Conservation (phyloP, 1,140 invertebrate genomes). For the Drosophila ironensis region DNA sequence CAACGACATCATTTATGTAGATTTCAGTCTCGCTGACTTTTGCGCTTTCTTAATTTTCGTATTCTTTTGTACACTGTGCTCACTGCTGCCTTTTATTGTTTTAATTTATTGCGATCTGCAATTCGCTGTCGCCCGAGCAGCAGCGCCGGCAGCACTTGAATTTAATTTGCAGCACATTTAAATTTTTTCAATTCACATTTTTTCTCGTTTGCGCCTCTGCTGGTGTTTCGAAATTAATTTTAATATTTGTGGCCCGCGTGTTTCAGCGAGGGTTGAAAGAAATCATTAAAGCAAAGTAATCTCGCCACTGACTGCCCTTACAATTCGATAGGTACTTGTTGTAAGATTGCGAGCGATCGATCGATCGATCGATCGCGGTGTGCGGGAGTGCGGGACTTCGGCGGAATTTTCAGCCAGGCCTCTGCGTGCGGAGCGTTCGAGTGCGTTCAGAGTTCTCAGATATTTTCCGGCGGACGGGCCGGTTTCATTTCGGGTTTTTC, state of each 20-base stretch:
- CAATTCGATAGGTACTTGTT: conserved; percentile 1
- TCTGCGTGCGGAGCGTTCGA: conserved; percentile 71
- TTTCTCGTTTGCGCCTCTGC: conserved; percentile 14
- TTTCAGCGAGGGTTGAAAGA: conserved; percentile 50
- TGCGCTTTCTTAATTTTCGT: conserved; percentile 25
- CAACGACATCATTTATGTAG: conserved; percentile 70
- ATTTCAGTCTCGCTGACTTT: conserved; percentile 59
- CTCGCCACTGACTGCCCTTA: background rate
- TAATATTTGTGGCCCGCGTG: conserved; percentile 32
- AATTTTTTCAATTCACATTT: conserved; percentile 74
- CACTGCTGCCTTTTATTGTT: conserved; percentile 58
- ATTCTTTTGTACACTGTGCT: conserved; percentile 24
- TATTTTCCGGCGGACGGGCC: conserved; percentile 40
- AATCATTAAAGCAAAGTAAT: conserved; percentile 46
- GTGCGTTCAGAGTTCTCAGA: conserved; percentile 73
- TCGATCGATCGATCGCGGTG: conserved; percentile 6
- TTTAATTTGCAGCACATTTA: conserved; percentile 74
- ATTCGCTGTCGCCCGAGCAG: conserved; percentile 64
- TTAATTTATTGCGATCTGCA: conserved; percentile 79
- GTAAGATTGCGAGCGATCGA: too few species aligned
- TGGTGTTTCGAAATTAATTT: conserved; percentile 35
- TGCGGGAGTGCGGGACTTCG: background rate
- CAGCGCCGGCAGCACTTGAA: conserved; percentile 64
- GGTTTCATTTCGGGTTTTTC: conserved; percentile 49
- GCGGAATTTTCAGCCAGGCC: conserved; percentile 23